These are phyloP conservation scores for Oceanodroma leucorhoa DNA, from an alignment of 2,797 vertebrate species.

Conservation along the genomic window DNA sequence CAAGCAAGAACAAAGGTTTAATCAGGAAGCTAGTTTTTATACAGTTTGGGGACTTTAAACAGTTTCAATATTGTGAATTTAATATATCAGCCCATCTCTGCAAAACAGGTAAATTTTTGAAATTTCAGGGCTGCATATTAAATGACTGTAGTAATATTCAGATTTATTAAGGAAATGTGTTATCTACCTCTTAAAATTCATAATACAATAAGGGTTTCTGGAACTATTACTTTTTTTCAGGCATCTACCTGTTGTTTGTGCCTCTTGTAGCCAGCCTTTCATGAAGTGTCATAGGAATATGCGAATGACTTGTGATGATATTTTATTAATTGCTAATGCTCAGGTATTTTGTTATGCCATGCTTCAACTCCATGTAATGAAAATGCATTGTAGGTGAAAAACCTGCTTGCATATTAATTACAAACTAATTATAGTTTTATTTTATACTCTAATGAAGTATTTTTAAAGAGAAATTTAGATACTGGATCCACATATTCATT, in stretches of 20 bases:
- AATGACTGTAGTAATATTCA: not conserved
- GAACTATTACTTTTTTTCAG: not conserved
- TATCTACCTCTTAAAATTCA: not conserved
- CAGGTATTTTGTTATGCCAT: not conserved
- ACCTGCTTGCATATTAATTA: not conserved
- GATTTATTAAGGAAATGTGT: not conserved
- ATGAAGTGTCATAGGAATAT: not conserved
- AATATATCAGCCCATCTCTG: not conserved
- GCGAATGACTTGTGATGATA: not conserved
- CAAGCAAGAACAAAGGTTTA: not conserved
- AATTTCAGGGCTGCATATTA: not conserved
- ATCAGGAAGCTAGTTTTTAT: not conserved
- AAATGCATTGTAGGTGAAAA: not conserved
- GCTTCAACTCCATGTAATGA: not conserved
- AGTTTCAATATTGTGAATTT: not conserved
- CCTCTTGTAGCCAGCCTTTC: not conserved
- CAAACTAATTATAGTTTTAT: not conserved
- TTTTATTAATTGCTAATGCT: not conserved
- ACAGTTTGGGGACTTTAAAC: not conserved
- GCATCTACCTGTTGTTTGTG: not conserved
- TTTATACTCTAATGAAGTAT: not conserved
- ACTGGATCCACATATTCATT: not conserved
- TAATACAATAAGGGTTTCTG: not conserved
- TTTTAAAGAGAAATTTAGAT: not conserved
- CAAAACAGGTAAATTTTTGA: not conserved